A percentile compares a stretch with the other conserved stretches of the same genome.
These are phyloP conservation scores for Chrysaora quinquecirrha DNA, from an alignment of 30 jellyfish, hydroid and myxozoan genomes.

Conservation along the genomic window DNA sequence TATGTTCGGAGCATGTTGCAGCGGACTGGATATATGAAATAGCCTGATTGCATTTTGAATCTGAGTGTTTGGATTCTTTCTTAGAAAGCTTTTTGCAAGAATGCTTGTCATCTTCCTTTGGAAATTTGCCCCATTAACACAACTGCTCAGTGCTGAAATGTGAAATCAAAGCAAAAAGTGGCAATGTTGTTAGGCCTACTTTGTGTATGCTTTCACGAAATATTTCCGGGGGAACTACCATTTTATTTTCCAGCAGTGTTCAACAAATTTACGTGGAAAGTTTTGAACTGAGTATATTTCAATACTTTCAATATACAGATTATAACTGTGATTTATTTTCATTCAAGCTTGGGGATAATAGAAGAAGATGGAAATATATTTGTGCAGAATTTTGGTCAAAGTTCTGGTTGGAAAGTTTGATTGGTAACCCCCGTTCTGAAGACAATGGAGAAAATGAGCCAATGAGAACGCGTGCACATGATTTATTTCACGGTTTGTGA, in stretches of 20 bases:
- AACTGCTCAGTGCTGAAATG: neutral
- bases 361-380: too few species aligned
- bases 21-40: constrained; percentile 38
- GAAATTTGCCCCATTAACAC: constrained; percentile 16
- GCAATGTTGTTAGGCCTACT: constrained; percentile 20
- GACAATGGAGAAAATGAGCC: constrained; percentile 39
- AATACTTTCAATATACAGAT: too few species aligned
- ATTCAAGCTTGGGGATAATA: too few species aligned
- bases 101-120: too few species aligned
- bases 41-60: neutral
- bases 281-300: too few species aligned
- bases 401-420: too few species aligned
- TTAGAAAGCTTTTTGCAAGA: neutral
- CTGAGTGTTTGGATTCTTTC: constrained; percentile 3
- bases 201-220: neutral
- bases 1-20: constrained; percentile 80
- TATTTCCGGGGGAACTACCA: constrained; percentile 14
- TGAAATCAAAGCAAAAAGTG: neutral
- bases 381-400: too few species aligned
- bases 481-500: constrained; percentile 54
- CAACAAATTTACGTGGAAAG: too few species aligned
- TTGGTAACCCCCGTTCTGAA: too few species aligned
- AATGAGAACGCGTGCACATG: constrained; percentile 63
- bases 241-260: too few species aligned
- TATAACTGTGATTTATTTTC: too few species aligned